These are phyloP conservation scores for Tenthredo notha DNA, from an alignment of 2,888 invertebrate species.

Conservation along the genomic window DNA sequence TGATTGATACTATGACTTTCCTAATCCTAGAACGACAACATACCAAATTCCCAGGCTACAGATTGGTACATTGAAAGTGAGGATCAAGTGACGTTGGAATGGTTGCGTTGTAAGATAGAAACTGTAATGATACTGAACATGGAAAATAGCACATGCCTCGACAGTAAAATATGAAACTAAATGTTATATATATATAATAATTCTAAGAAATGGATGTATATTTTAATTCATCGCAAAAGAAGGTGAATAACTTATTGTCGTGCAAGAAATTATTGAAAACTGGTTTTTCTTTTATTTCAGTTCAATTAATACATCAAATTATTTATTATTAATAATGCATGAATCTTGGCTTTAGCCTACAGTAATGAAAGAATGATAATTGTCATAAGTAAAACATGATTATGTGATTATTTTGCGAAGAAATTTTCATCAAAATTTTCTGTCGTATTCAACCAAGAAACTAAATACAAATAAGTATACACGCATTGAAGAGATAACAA, in stretches of 20 bases:
- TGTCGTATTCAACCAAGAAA: neutral
- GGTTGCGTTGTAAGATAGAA: slow-evolving; percentile 88
- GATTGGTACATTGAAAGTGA: slow-evolving; percentile 85
- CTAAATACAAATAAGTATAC: neutral
- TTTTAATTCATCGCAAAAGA: slow-evolving; percentile 70
- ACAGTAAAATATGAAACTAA: slow-evolving; percentile 55
- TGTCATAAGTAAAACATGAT: neutral
- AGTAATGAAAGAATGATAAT: neutral
- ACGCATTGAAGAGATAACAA: neutral
- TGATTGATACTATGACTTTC: slow-evolving; percentile 48
- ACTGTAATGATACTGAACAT: slow-evolving; percentile 87
- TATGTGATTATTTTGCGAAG: neutral
- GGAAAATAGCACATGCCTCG: slow-evolving; percentile 81
- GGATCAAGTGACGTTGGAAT: slow-evolving; percentile 83
- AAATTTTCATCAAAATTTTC: neutral
- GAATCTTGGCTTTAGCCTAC: neutral
- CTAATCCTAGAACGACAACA: slow-evolving; percentile 80
- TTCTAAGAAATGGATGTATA: slow-evolving; percentile 68
- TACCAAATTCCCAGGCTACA: slow-evolving; percentile 82
- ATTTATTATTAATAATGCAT: slow-evolving; percentile 18
- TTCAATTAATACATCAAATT: neutral
- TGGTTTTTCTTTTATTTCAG: neutral
- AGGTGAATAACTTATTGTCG: slow-evolving; percentile 62
- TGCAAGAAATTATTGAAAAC: slow-evolving; percentile 45
- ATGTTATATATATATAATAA: slow-evolving; percentile 60